Evolutionary conservation across 2,888 invertebrate species (phyloP), one percentile per base, ranked within the genome.

Genomic region (Ethmia dodecea): DNA sequence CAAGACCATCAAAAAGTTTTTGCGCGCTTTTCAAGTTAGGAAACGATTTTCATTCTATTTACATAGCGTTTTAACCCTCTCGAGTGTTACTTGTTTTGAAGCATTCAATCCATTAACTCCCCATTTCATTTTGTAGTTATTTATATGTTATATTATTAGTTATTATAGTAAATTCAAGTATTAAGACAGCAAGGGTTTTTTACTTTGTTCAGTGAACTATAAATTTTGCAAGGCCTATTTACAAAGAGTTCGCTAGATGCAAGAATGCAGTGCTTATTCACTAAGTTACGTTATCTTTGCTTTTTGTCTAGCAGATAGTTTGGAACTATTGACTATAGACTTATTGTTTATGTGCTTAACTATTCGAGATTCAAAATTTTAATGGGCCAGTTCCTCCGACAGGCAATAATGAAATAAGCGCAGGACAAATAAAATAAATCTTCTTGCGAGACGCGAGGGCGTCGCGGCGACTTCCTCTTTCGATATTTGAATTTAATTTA

Each of bases 401-500:
- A 71, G 64, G 73, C 77, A 75, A 74, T 80, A 83, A 86, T 83
- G 80, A 81, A 84, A 86, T 81, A 84, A 86, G 76, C 83, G 74
- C 69, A 80, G 76, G 76, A 83, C 83, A 86, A 86, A 86, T 79
- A 84, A 78, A 81, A 86, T 86, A 87, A 87, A 87, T 87, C 86
- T 81, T 69, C 48, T 49, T 46, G 47, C 53, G 73, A 70, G 77
- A 76, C 73, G 74, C 75, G 75, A 60, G 79, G 75, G 76, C 70
- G 78, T 69, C 68, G 61, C 61, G 68, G 73, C 62, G 72, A 79
- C 78, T 84, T 84, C 81, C 81, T 80, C 76, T 72, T 76, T 80
- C 83, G 83, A 84, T 84, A 84, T 84, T 86, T 84, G 83, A 86
- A 83, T 84, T 84, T 83, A 84, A 84, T 84, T 86, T 80, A 79